phyloP scores from a whole-genome alignment of 2,113 vertebrate species.

The Enhydra lutris region DNA sequence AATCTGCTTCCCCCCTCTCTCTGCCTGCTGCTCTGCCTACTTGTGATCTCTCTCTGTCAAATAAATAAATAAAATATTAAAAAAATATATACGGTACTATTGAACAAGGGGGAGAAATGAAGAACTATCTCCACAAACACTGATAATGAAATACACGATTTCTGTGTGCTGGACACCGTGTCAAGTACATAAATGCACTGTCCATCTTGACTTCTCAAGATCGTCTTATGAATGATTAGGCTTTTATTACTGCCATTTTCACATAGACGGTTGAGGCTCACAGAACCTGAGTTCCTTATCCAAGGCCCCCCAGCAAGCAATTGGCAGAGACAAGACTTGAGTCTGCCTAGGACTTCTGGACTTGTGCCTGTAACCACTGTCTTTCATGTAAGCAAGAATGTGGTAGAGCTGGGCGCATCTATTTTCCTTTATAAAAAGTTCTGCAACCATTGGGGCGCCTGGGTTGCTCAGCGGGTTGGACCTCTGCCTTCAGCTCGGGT shows the following conservation, averaged over 20 bases:
- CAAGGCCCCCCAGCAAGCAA: neutral
- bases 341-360: neutral
- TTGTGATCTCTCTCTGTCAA: no score
- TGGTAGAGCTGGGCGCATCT: neutral
- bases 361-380: neutral
- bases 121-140: neutral
- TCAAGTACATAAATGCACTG: neutral
- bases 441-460: no score
- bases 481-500: no score
- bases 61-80: no score
- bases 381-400: neutral
- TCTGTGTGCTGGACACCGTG: neutral
- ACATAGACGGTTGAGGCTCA: neutral
- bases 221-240: neutral
- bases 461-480: no score
- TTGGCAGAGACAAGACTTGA: neutral
- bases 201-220: neutral
- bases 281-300: neutral
- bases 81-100: neutral
- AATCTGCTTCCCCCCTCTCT: no score
- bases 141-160: neutral
- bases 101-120: neutral
- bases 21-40: no score
- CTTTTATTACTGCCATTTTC: neutral
- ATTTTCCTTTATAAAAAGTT: conserved; percentile 6